Base-by-base conservation (phyloP, 2,113 vertebrate species). In the Daphoenositta chrysoptera region DNA sequence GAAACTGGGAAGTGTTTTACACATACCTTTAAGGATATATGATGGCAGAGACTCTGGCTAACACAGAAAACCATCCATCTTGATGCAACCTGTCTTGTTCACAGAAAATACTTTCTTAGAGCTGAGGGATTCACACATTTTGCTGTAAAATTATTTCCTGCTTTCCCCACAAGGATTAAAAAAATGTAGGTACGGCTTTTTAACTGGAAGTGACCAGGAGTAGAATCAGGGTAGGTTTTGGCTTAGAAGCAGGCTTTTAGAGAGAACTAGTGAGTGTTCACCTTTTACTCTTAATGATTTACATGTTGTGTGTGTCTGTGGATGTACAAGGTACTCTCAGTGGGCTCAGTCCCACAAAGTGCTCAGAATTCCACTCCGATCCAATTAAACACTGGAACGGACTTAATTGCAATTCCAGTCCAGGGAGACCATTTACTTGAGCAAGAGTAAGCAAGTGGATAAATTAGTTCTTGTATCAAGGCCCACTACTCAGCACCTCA, bases 351-450 rank as follows among this genome's bases (percentile, higher is more conserved):
- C 76, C 83, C 64, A 68, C 64, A 40, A 78, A 90, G 86, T 83
- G 56, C 87, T 76, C 2, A 0, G 73, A 63, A 53, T 91, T 89
- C 56, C 78, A 18, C 72, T 88, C 65, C 11, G 17, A 87, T 93
- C 80, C 91, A 95, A 64, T 95, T 95, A 93, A 95, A 83, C 57
- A 47, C 33, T 78, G 82, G 69, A 87, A 91, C 1, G 0, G 86
- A 70, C 76, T 91, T 97, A 95, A 95, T 85, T 94, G 94, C 89
- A 92, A 39, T 68, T 92, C 42, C 47, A 94, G 40, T 75, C 91
- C 72, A 42, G 51, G 28, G 93, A 96, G 91, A 89, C 80, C 83
- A 61, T 92, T 96, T 97, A 87, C 72, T 92, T 90, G 71, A 92
- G 76, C 75, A 87, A 80, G 72, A 64, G 69, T 95, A 88, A 94